Percentiles rank a stretch among this genome's conserved stretches.
Conservation (phyloP, 2,888 invertebrate species). For the Tetranychus truncatus region DNA sequence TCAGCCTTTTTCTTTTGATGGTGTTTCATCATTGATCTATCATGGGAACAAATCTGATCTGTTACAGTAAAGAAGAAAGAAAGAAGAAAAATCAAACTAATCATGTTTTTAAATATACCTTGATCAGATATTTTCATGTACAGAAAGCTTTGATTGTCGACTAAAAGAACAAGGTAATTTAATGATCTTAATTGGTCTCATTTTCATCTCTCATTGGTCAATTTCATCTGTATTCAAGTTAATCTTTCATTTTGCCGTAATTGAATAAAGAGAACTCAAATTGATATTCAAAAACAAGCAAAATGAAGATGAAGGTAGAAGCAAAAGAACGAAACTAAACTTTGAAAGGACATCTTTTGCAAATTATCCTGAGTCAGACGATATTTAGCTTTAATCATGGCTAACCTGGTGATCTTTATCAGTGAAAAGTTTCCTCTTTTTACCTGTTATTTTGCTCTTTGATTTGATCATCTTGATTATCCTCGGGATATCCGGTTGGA, state of each 20-base stretch:
- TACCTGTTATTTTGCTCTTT: not conserved
- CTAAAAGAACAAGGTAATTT: not conserved
- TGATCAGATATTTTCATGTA: not conserved
- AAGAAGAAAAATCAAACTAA: not conserved
- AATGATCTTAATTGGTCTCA: not conserved
- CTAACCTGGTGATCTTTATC: not conserved
- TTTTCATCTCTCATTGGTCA: not conserved
- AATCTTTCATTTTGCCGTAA: no score
- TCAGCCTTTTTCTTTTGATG: not conserved
- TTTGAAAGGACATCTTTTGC: not conserved
- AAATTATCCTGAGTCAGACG: not conserved
- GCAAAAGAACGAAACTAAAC: not conserved
- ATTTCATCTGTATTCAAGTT: not conserved
- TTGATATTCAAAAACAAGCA: not conserved
- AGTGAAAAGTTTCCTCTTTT: not conserved
- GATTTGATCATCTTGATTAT: not conserved
- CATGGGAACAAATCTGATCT: not conserved
- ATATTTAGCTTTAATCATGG: not conserved
- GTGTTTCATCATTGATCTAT: not conserved
- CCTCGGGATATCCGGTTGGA: constrained; percentile 1
- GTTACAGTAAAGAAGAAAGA: not conserved
- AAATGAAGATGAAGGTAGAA: not conserved
- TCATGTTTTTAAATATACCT: not conserved
- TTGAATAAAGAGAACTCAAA: no score
- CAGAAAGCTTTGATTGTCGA: not conserved